Evolutionary conservation across 1,140 invertebrate genomes (phyloP), one percentile per base, ranked within the genome.

Genomic region (Dendroctonus valens): DNA sequence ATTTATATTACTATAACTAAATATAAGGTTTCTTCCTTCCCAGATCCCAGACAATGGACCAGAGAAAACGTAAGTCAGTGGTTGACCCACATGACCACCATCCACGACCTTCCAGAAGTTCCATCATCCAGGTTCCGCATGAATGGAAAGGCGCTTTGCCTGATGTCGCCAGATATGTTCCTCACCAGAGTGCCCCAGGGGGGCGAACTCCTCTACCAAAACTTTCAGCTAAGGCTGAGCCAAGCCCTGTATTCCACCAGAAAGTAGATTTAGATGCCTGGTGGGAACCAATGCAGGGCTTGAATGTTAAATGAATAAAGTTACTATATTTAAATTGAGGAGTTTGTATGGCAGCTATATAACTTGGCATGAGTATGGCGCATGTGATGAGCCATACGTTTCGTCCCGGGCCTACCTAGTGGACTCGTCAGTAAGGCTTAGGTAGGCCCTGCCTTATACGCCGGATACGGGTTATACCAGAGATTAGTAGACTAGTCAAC

Each of bases 91-190:
- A 83, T 88, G 74, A 81, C 85, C 0, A 77, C 81, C 0, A 80
- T 82, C 5, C 88, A 89, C 67, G 81, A 82, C 2, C 78, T 88
- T 0, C 85, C 83, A 12, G 79, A 78, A 63, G 82, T 84, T 62
- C 81, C 73, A 57, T 76, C 75, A 55, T 85, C 85, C 44, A 76
- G 89, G 59, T 91, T 91, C 76, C 82, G 85, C 3, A 91, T 91
- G 89, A 91, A 91, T 76, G 89, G 89, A 37, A 91, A 91, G 77
- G 89, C 87, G 5, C 78, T 91, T 4, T 90, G 89, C 68, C 81
- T 91, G 48, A 91, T 91, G 89, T 84, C 83, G 15, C 79, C 85
- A 3, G 84, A 87, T 41, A 91, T 91, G 89, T 91, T 89, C 79
- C 80, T 86, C 2, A 81, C 82, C 63, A 79, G 89, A 37, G 89